phyloP scores from a whole-genome alignment of 1,140 invertebrate species.

The Carcinoscorpius rotundicauda region DNA sequence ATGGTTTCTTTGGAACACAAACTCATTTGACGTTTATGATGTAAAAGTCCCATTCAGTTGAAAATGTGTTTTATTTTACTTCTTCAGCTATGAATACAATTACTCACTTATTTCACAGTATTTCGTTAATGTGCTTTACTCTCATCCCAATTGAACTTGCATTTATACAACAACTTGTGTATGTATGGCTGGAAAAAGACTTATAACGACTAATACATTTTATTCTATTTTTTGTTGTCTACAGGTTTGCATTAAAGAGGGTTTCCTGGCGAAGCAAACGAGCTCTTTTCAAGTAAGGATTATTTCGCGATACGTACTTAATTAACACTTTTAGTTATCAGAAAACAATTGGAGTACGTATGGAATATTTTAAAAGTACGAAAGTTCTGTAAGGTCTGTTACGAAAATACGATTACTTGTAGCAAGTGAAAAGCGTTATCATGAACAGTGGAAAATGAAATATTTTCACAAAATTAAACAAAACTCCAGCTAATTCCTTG shows the following conservation, averaged over 20 bases:
- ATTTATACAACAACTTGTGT: neutral
- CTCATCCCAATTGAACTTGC: neutral
- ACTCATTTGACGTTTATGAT: no score
- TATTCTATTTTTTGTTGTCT: constrained; percentile 9
- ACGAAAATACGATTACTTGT: neutral
- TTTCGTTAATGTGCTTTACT: neutral
- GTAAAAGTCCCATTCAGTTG: no score
- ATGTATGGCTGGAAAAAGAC: neutral
- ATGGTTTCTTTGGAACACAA: no score
- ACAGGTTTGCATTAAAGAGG: constrained; percentile 63
- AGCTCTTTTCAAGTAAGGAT: constrained; percentile 54
- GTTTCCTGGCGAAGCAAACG: constrained; percentile 70
- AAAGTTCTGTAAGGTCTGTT: neutral
- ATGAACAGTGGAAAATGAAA: neutral
- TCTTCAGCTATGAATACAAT: no score
- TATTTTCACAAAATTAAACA: neutral
- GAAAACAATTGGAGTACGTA: no score
- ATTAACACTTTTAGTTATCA: neutral
- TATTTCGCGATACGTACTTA: neutral
- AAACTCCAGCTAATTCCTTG: no score
- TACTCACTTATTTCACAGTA: no score
- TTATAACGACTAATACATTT: constrained; percentile 4
- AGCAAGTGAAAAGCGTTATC: neutral
- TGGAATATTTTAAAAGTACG: no score
- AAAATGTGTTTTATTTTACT: no score